Percentiles rank a stretch among this genome's conserved stretches.
phyloP scores from a whole-genome alignment of 2,888 invertebrate species.

The Platypus cylindrus region DNA sequence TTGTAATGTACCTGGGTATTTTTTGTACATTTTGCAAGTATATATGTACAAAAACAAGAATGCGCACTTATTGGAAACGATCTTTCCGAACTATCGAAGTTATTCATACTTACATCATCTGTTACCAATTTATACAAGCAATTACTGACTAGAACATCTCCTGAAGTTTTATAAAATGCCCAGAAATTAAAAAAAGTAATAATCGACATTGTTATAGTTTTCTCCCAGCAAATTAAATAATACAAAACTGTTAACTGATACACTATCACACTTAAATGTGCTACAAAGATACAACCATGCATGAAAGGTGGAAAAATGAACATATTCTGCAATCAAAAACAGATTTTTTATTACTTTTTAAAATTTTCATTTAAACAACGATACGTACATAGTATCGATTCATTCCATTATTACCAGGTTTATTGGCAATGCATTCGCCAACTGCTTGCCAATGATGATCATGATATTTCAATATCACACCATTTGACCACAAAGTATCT shows the following conservation, averaged over 20 bases:
- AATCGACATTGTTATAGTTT: slow-evolving; percentile 72
- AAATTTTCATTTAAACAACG: slow-evolving; percentile 1
- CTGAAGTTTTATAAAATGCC: slow-evolving; percentile 75
- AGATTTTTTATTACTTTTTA: not conserved
- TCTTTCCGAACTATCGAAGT: too few species aligned
- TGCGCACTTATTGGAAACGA: too few species aligned
- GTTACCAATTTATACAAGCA: slow-evolving; percentile 51
- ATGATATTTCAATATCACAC: slow-evolving; percentile 59
- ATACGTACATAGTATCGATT: slow-evolving; percentile 74
- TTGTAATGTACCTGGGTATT: too few species aligned
- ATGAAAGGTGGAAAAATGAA: slow-evolving; percentile 8
- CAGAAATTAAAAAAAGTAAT: slow-evolving; percentile 85
- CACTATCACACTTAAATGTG: slow-evolving; percentile 57
- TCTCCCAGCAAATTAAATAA: slow-evolving; percentile 81
- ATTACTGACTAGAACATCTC: slow-evolving; percentile 78
- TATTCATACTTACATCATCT: slow-evolving; percentile 14
- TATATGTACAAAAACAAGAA: too few species aligned
- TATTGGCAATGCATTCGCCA: slow-evolving; percentile 72
- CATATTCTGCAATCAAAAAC: slow-evolving; percentile 3
- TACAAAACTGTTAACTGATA: slow-evolving; percentile 69
- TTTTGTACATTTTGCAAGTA: too few species aligned
- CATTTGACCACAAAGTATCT: slow-evolving; percentile 57
- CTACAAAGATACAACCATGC: slow-evolving; percentile 41
- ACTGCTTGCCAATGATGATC: slow-evolving; percentile 63
- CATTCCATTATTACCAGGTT: slow-evolving; percentile 73